Evolutionary conservation across 2,888 invertebrate genomes (phyloP), one percentile per base, ranked within the genome.

Genomic region (Melanchra persicariae): DNA sequence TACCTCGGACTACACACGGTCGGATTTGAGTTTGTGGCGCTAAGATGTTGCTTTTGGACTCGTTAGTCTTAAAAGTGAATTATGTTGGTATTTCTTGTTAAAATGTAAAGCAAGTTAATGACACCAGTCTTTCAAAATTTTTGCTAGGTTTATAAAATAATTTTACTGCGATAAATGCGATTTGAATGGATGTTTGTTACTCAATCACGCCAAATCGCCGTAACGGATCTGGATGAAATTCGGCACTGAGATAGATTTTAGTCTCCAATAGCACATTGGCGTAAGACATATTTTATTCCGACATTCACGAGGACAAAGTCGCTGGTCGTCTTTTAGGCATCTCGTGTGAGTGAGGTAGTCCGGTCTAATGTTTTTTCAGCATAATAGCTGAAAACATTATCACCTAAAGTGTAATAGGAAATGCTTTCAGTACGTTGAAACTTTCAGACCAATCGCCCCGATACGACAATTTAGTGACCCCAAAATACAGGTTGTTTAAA

Each of bases 401-500:
- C 40, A 1, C 30, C 1, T 19, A 1, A 19, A 34, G 26, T 19
- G n/a, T 10, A n/a, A n/a, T 9, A 2, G 45, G 4, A 57, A 3
- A 15, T 12, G 4, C 2, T 15, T 22, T 34, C 2, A 26, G 6
- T 22, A 22, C 0, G 1, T 24, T 1, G 15, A 12, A 8, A 30
- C 19, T 8, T 63, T 49, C 22, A 6, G 6, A 10, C 19, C 6
- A 9, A 47, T 1, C 0, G 22, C 1, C 15, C 26, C 1, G 15
- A 10, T 49, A 34, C n/a, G 64, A 69, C 83, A 85, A 62, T 64
- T 85, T 84, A 81, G 83, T 30, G 19, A 55, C 81, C 73, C 76
- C 7, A 68, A 79, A 74, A 75, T 55, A 86, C 86, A 87, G 87
- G 84, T 86, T 88, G 89, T 90, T 91, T 89, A 88, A 91, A 90